These are phyloP conservation scores for Magallana nippona DNA, from an alignment of 2,888 invertebrate genomes.

Conservation along the genomic window DNA sequence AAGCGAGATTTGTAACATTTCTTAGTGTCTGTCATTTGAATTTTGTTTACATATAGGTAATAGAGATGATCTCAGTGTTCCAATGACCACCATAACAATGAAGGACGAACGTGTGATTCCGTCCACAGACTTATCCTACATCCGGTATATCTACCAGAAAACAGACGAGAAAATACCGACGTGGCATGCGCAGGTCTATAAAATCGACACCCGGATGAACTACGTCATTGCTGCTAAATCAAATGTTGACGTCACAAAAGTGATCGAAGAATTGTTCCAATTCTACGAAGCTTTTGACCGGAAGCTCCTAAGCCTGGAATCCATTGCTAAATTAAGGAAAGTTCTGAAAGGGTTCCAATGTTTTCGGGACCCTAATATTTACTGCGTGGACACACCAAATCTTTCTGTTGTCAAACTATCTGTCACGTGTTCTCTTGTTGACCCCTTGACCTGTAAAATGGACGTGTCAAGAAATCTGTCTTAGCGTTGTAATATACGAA, in stretches of 20 bases:
- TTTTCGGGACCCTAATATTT: conserved; percentile 1
- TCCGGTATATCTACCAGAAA: conserved; percentile 27
- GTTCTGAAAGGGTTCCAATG: not conserved
- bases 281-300: not conserved
- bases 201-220: conserved; percentile 2
- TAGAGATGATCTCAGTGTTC: too few relatives aligned
- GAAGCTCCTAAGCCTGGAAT: not conserved
- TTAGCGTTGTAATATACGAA: too few relatives aligned
- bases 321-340: not conserved
- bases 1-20: too few relatives aligned
- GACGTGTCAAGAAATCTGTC: not conserved
- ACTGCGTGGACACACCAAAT: not conserved
- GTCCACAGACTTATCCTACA: not conserved
- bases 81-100: not conserved
- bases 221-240: not conserved
- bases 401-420: not conserved
- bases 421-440: conserved; percentile 22
- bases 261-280: not conserved
- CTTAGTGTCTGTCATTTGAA: too few relatives aligned
- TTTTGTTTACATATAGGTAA: too few relatives aligned
- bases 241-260: not conserved
- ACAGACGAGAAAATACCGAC: not conserved
- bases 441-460: conserved; percentile 17
- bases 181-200: conserved; percentile 25
- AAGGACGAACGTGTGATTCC: conserved; percentile 12